phyloP scores from a whole-genome alignment of 2,113 vertebrate genomes.

The Oriolus oriolus region DNA sequence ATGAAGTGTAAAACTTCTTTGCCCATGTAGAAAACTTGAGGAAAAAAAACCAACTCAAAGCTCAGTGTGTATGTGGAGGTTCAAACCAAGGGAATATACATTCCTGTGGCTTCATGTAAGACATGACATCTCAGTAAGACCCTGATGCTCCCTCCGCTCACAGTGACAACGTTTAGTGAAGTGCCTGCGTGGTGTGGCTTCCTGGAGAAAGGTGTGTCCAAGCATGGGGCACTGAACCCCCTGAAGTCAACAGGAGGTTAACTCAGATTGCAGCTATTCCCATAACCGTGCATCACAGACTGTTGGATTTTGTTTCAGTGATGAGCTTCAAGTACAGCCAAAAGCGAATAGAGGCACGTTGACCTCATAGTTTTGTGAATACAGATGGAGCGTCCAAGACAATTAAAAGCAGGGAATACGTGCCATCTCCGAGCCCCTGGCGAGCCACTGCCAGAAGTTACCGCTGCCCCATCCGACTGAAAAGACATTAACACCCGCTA shows the following conservation, averaged over 20 bases:
- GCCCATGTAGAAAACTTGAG: not conserved
- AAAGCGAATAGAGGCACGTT: slow-evolving; percentile 30
- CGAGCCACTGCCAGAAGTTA: not conserved
- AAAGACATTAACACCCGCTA: not conserved
- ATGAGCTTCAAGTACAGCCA: slow-evolving; percentile 51
- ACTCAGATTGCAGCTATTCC: not conserved
- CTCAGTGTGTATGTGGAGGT: not conserved
- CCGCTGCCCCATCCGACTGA: not conserved
- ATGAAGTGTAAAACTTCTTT: not conserved
- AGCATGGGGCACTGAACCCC: not conserved
- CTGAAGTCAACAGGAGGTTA: slow-evolving; percentile 9
- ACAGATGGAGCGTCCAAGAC: slow-evolving; percentile 3
- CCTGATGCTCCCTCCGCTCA: not conserved
- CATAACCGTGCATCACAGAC: not conserved
- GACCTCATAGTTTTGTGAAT: slow-evolving; percentile 44
- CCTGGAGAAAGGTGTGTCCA: not conserved
- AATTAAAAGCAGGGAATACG: slow-evolving; percentile 40
- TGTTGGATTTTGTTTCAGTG: slow-evolving; percentile 14
- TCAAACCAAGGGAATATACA: not conserved
- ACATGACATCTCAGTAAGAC: not conserved
- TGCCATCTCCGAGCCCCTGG: not conserved
- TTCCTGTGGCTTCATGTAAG: not conserved
- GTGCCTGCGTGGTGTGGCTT: not conserved
- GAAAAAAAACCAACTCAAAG: not conserved
- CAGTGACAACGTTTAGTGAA: accelerated